Percentiles rank a stretch among this genome's conserved stretches.
phyloP scores from a whole-genome alignment of 2,113 vertebrate genomes.

The Macquaria ambigua region DNA sequence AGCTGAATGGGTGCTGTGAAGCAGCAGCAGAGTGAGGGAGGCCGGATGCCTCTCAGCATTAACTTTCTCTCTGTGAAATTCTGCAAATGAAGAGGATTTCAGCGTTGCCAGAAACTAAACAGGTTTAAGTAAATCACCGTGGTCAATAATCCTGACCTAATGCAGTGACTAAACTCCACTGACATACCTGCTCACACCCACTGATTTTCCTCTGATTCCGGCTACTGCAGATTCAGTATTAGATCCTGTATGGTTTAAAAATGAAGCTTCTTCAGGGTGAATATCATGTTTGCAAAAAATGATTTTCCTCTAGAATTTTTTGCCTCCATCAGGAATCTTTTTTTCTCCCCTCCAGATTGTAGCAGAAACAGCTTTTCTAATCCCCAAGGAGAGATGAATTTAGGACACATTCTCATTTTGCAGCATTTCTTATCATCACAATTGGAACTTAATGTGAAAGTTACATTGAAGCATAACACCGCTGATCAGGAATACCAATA shows the following conservation, averaged over 20 bases:
- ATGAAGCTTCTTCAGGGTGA: slow-evolving; percentile 1
- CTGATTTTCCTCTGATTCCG: slow-evolving; percentile 26
- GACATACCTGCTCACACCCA: slow-evolving; percentile 36
- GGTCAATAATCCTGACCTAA: slow-evolving; percentile 66
- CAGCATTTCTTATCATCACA: slow-evolving; percentile 60
- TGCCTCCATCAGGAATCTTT: slow-evolving; percentile 26
- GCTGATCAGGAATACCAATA: slow-evolving; percentile 59
- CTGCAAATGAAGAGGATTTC: slow-evolving; percentile 70
- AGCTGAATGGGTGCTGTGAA: slow-evolving; percentile 37
- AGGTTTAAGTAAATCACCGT: slow-evolving; percentile 56
- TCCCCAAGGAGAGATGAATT: slow-evolving; percentile 64
- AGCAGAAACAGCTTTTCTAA: slow-evolving; percentile 52
- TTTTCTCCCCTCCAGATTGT: slow-evolving; percentile 37
- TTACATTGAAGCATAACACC: slow-evolving; percentile 52
- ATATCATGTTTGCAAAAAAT: slow-evolving; percentile 36
- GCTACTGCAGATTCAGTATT: slow-evolving; percentile 23
- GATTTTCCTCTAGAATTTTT: background rate
- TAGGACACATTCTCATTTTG: slow-evolving; percentile 68
- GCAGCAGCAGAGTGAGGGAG: slow-evolving; percentile 28
- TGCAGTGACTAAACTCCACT: slow-evolving; percentile 32
- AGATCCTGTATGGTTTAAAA: slow-evolving; percentile 6
- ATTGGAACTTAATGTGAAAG: slow-evolving; percentile 57
- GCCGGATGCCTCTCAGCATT: slow-evolving; percentile 61
- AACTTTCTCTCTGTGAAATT: slow-evolving; percentile 62
- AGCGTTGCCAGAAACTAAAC: slow-evolving; percentile 62